Evolutionary conservation across 2,797 vertebrate genomes (phyloP), one percentile per base, ranked within the genome.

Genomic region (Tauraco hartlaubi): DNA sequence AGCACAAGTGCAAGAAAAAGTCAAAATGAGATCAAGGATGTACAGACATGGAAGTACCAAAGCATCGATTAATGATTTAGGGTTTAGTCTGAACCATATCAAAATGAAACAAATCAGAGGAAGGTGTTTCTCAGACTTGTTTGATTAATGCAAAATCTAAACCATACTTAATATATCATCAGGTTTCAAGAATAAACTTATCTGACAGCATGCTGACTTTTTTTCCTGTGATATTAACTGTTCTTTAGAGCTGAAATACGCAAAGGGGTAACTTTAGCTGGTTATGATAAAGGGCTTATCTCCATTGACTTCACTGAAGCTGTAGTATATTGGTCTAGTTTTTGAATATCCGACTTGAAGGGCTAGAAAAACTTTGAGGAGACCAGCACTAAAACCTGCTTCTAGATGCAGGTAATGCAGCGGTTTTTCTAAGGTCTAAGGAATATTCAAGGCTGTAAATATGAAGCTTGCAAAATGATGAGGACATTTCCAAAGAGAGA

Each of bases 231-330:
- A 92, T 85, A 88, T 79, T 84, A 93, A 90, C 85, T 71, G 43
- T 44, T 93, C 56, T 86, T 91, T 39, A 84, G 79, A 94, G 85
- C 66, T 95, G 87, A 96, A 94, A 79, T 96, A 85, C 82, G 85
- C 58, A 80, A 92, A 93, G 56, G 52, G 35, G 21, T 12, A 88
- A 81, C 67, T 88, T 88, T 77, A 80, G 23, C 15, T 91, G 26
- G 49, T 77, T 76, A 17, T 77, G 74, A 86, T 69, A 94, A 90
- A 82, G 89, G 59, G 29, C 28, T 88, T 87, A 67, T 74, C 56
- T 74, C 29, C 5, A 8, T 21, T 80, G 61, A 58, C 58, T 79
- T 92, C 71, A 61, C 68, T 49, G 56, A 71, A 80, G 41, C 41
- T 79, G 9, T 69, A 37, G 64, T 66, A 52, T 83, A 83, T 56